phyloP scores from a whole-genome alignment of 1,140 invertebrate genomes.

The Bathynomus jamesi region DNA sequence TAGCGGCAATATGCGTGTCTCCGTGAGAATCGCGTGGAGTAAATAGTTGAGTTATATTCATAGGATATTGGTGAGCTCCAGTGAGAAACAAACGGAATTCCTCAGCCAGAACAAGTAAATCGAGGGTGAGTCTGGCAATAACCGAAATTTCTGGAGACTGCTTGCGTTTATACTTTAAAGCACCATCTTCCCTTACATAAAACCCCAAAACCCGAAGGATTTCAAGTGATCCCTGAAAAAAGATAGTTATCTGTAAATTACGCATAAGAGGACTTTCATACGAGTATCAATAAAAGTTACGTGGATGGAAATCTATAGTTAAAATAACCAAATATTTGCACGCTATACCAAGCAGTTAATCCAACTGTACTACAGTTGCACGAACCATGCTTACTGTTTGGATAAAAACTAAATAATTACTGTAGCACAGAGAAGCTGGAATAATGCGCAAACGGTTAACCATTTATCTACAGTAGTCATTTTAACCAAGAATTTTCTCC shows the following conservation, averaged over 20 bases:
- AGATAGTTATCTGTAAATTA: not conserved
- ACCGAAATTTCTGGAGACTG: slow-evolving; percentile 17
- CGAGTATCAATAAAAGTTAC: not conserved
- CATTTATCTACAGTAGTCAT: not conserved
- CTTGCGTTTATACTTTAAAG: slow-evolving; percentile 18
- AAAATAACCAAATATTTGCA: not conserved
- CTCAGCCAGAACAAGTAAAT: slow-evolving; percentile 28
- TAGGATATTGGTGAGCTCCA: slow-evolving; percentile 28
- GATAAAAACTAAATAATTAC: not conserved
- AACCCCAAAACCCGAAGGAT: slow-evolving; percentile 23
- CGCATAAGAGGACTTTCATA: not conserved
- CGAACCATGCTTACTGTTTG: no score
- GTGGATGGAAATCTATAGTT: not conserved
- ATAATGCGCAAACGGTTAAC: not conserved
- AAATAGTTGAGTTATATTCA: slow-evolving; percentile 29
- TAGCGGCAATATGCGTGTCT: no score
- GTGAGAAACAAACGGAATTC: slow-evolving; percentile 32
- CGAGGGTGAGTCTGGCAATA: slow-evolving; percentile 29
- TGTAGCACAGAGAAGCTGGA: not conserved
- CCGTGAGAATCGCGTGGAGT: slow-evolving; percentile 1
- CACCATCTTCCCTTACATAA: slow-evolving; percentile 11
- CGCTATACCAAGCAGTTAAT: no score
- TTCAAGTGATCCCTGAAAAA: slow-evolving; percentile 27
- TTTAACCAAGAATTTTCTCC: no score
- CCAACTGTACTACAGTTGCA: not conserved